phyloP scores from a whole-genome alignment of 2,113 vertebrate genomes.

The Microcebus murinus region DNA sequence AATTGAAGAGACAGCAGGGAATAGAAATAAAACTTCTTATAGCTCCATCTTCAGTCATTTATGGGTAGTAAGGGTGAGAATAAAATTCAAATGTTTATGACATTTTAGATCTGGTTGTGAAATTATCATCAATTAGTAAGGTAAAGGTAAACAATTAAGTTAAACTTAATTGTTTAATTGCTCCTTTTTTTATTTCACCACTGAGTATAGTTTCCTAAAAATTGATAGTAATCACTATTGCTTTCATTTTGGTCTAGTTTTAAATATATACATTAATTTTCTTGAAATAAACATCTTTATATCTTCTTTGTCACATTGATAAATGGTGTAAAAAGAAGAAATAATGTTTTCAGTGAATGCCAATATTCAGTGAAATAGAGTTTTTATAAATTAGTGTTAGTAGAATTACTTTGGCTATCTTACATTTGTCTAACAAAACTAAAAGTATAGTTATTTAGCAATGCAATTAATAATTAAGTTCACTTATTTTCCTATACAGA shows the following conservation, averaged over 20 bases:
- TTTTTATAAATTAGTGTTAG: background rate
- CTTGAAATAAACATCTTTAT: background rate
- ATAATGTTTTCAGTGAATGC: background rate
- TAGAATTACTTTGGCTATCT: background rate
- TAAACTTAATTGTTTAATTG: background rate
- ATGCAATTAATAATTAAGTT: background rate
- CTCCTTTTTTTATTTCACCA: background rate
- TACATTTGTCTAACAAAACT: background rate
- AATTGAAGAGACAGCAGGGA: constrained; percentile 9
- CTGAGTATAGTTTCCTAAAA: background rate
- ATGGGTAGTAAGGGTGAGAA: background rate
- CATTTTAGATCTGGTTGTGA: background rate
- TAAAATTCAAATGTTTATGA: constrained; percentile 30
- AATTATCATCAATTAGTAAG: background rate
- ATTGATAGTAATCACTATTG: background rate
- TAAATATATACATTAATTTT: background rate
- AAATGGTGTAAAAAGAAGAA: background rate
- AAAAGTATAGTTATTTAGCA: background rate
- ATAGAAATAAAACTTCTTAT: background rate
- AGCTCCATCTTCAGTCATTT: background rate
- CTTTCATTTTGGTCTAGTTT: background rate
- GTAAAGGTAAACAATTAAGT: too few relatives aligned
- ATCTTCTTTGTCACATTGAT: background rate
- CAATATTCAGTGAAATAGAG: background rate
- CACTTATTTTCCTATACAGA: background rate